Evolutionary conservation across 2,113 vertebrate species (phyloP), one percentile per base, ranked within the genome.

Genomic region (Rattus rattus): DNA sequence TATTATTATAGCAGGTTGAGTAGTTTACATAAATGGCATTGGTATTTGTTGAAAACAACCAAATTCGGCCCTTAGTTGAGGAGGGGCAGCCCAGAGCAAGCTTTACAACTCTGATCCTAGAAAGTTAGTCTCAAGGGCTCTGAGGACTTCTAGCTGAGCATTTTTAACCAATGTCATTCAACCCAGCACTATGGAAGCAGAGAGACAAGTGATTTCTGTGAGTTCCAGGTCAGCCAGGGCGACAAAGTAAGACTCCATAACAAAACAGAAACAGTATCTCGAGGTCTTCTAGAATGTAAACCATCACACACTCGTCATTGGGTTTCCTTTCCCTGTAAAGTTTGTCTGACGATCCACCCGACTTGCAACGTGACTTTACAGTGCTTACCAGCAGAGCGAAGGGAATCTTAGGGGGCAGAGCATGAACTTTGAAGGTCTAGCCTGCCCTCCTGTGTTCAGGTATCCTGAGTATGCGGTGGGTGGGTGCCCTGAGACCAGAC

Each of bases 61-160:
- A 79, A 54, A 88, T 30, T 39, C 54, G 93, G 36, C 36, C 19
- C 49, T 86, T 81, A 24, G 36, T 19, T 59, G 19, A 2, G 13
- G 20, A 96, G 7, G 92, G 10, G 56, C 7, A 59, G 7, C 39
- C 59, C 5, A 67, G 54, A 90, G 3, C 47, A 43, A 49, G 39
- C 28, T 83, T 73, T 61, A 2, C 39, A 91, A 79, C 19, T 67
- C 24, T 65, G 54, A 59, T 92, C 47, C 75, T 5, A 90, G 54
- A 87, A 95, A 81, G 47, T 61, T 83, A 79, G 17, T 84, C 28
- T 67, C 33, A 90, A 85, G 39, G 52, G 59, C 59, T 92, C 84
- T 61, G 30, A 83, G 73, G 65, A 70, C 39, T 39, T 95, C 49
- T 54, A 33, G 52, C 4, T 80, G 33, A 70, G 5, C 0, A 10